Base-by-base conservation (phyloP, 2,888 invertebrate species). In the Encarsia formosa region DNA sequence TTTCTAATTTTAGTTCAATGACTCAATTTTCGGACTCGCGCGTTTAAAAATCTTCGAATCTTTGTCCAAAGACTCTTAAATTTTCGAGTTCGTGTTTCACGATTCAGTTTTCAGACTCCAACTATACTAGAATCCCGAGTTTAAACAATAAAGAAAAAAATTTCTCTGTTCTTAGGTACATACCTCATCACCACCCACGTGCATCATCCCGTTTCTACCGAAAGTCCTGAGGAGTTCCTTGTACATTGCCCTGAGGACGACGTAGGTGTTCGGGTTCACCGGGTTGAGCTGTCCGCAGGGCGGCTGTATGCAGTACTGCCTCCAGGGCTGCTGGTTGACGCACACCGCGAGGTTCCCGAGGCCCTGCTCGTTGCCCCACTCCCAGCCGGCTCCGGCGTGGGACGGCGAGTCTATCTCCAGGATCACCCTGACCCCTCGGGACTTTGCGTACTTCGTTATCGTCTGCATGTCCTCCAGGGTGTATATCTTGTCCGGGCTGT, bases 371-470 rank as follows among this genome's bases (percentile, higher is more conserved):
- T 69, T 69, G 1, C 90, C 90, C 88, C 89, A 88, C 68, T 90
- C 87, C 90, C 91, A 91, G 0, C 91, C 91, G 59, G 64, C 65
- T 20, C 88, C 88, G 1, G 88, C 84, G 70, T 92, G 91, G 3
- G 91, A 86, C 0, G 95, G 95, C 5, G 89, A 85, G 72, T 94
- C 94, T 31, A 94, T 83, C 77, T 96, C 96, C 11, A 94, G 82
- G 23, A 96, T 79, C 0, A 95, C 82, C 31, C 92, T 79, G 5
- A 96, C 83, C 2, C 95, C 96, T 34, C 93, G 79, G 2, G 83
- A 70, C 57, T 84, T 80, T 0, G 90, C 94, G 70, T 89, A 93
- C 26, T 81, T 78, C 1, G 90, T 80, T 46, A 95, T 75, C n/a
- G 81, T 76, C 26, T 76, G 67, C 5, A 88, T 80, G 59, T 89